Base-by-base conservation (phyloP, 2,113 vertebrate species). In the Phylloscopus trochilus region DNA sequence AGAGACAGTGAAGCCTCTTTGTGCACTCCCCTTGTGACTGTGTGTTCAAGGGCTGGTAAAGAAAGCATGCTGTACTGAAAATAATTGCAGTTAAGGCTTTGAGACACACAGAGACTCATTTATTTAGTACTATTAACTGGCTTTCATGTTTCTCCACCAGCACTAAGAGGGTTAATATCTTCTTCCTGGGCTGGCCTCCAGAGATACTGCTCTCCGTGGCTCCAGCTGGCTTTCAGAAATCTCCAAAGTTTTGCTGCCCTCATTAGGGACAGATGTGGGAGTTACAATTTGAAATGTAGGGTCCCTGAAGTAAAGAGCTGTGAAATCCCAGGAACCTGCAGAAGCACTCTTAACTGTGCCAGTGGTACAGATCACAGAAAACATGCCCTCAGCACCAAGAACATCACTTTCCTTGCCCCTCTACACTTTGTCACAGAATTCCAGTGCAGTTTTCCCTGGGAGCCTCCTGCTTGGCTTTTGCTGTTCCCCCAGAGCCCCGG, bases 221-320 rank as follows among this genome's bases (percentile, higher is more conserved):
- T 93, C 80, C 96, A 97, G 74, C 82, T 94, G 91, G 77, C 83
- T 79, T 83, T 85, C 79, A 93, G 67, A 97, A 95, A 87, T 93
- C 87, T 96, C 93, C 47, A 21, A 92, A 94, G 79, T 95, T 95
- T 95, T 93, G 58, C 53, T 91, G 75, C 39, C 51, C 56, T 96
- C 90, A 87, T 90, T 84, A 83, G 80, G 86, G 87, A 90, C 93
- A 97, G 93, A 96, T 89, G 82, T 90, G 69, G 62, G 82, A 92
- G 31, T 70, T 83, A 33, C 26, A 89, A 74, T 83, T 31, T 82
- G 87, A 87, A 90, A 77, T 87, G 83, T 86, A 90, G 66, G 44
- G 82, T 92, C 84, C 62, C 56, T 86, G 88, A 83, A 69, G 52
- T 85, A 87, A 96, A 93, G 73, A 47, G 52, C 44, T 82, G 41